Conservation (phyloP, 2,113 vertebrate species). For the Nibea coibor region DNA sequence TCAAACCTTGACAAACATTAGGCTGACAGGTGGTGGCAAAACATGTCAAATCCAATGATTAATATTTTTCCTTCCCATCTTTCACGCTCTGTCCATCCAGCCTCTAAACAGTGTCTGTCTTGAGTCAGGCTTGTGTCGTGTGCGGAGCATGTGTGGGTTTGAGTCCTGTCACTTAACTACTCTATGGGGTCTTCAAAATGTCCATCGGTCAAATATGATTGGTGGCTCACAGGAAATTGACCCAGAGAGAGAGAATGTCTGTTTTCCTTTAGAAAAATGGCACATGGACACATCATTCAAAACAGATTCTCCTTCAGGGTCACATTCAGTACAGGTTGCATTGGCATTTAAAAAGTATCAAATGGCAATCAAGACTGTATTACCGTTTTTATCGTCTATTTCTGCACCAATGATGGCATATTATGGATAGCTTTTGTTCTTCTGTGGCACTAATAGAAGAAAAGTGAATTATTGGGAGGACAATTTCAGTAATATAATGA, state of each 20-base stretch:
- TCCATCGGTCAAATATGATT: conserved; percentile 45
- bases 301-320: conserved; percentile 7
- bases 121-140: conserved; percentile 7
- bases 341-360: conserved; percentile 27
- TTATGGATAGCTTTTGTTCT: neutral
- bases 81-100: conserved; percentile 47
- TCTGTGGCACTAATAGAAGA: conserved; percentile 2
- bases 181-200: conserved; percentile 46
- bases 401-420: neutral
- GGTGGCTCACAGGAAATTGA: conserved; percentile 38
- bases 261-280: conserved; percentile 36
- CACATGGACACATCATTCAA: conserved; percentile 40
- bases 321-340: conserved; percentile 17
- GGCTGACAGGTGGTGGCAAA: conserved; percentile 66
- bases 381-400: neutral
- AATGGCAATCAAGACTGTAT: conserved; percentile 8
- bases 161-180: conserved; percentile 55
- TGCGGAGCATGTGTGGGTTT: neutral
- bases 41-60: conserved; percentile 70
- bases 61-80: conserved; percentile 58
- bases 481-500: neutral
- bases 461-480: conserved; percentile 11
- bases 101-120: conserved; percentile 37
- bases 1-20: conserved; percentile 56
- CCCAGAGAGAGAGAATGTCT: conserved; percentile 19